These are phyloP conservation scores for Mayetiola destructor DNA, from an alignment of 2,888 invertebrate species.

Conservation along the genomic window DNA sequence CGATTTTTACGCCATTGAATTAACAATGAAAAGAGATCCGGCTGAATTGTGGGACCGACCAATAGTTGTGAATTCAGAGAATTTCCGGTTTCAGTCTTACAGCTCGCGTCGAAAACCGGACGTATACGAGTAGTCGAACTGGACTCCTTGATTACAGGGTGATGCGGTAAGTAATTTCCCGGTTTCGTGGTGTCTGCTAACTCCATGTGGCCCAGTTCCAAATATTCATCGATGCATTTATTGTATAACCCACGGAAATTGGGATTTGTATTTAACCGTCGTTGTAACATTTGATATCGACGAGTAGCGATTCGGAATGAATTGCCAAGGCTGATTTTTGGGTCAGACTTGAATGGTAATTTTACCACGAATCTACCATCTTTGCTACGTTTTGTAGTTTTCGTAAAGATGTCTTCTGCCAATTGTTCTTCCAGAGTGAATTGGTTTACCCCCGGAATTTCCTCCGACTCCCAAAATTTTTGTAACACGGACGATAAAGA, in stretches of 20 bases:
- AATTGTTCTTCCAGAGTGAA: not conserved
- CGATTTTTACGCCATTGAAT: conserved; percentile 17
- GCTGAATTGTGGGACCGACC: conserved; percentile 23
- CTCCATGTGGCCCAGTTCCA: not conserved
- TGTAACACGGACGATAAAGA: not conserved
- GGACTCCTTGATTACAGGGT: conserved; percentile 14
- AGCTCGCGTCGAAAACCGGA: conserved; percentile 18
- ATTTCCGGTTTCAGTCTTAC: conserved; percentile 18
- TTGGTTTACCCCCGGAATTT: not conserved
- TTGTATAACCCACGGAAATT: not conserved
- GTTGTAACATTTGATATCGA: not conserved
- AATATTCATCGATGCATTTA: not conserved
- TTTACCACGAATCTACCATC: conserved; percentile 12
- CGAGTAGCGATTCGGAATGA: not conserved
- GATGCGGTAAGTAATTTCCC: conserved; percentile 14
- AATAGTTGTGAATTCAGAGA: conserved; percentile 22
- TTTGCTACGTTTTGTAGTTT: not conserved
- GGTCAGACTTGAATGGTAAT: not conserved
- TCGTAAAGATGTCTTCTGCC: not conserved
- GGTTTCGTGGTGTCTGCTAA: not conserved
- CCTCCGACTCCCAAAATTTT: conserved; percentile 6
- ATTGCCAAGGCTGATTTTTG: not conserved
- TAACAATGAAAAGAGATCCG: conserved; percentile 20
- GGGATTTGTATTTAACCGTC: not conserved
- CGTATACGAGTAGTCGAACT: conserved; percentile 16